Evolutionary conservation across 2,797 vertebrate species (phyloP).

Genomic region (Semotilus atromaculatus): DNA sequence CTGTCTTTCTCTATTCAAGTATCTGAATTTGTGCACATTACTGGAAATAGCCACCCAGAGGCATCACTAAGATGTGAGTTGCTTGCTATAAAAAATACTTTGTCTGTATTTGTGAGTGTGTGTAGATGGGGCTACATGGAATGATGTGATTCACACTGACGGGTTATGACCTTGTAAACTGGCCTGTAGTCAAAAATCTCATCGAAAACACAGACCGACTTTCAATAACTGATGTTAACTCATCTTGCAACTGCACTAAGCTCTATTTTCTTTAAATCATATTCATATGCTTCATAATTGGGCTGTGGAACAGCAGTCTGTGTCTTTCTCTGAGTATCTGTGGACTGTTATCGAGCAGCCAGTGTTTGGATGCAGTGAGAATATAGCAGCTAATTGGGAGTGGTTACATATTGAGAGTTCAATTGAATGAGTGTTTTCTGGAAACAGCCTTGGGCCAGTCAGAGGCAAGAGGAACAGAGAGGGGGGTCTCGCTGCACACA

Average conservation of each 20-base stretch:
- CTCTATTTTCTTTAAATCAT: background rate
- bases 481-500: conserved; percentile 17
- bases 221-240: conserved; percentile 5
- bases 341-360: conserved; percentile 35
- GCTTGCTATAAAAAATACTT: conserved; percentile 2
- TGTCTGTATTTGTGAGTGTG: conserved; percentile 20
- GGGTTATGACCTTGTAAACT: conserved; percentile 76
- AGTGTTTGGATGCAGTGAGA: background rate
- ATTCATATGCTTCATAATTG: background rate
- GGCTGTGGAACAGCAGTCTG: background rate
- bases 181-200: conserved; percentile 60
- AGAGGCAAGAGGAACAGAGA: background rate
- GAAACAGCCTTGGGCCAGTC: conserved; percentile 44
- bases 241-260: background rate
- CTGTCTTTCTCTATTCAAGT: background rate
- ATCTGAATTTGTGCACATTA: conserved; percentile 55
- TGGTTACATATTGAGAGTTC: conserved; percentile 54
- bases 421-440: conserved; percentile 57
- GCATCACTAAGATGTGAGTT: conserved; percentile 15
- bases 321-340: conserved; percentile 22
- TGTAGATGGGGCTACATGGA: background rate
- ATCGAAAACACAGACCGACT: conserved; percentile 2
- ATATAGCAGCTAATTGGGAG: conserved; percentile 54
- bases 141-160: conserved; percentile 73
- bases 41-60: conserved; percentile 55